These are phyloP conservation scores for Epinephelus fuscoguttatus DNA, from an alignment of 2,113 vertebrate species.

Conservation along the genomic window DNA sequence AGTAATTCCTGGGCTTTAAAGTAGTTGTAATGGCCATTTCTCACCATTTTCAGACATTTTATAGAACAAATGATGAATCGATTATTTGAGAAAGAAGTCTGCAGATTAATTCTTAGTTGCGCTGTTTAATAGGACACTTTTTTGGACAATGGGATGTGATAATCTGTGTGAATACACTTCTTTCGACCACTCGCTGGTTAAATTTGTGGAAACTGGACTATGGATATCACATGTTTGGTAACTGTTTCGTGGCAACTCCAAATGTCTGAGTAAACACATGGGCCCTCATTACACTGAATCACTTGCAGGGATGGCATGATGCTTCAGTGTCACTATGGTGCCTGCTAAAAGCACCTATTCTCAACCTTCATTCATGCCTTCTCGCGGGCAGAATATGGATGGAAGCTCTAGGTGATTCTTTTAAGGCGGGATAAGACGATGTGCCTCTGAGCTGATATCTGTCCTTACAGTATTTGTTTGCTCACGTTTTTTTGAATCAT, in stretches of 20 bases:
- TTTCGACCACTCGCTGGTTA: background rate
- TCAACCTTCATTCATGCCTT: background rate
- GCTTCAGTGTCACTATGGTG: background rate
- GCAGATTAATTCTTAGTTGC: background rate
- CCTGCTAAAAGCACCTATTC: background rate
- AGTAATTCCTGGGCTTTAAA: background rate
- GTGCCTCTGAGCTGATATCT: background rate
- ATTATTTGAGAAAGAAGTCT: background rate
- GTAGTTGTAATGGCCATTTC: background rate
- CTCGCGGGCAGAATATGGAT: background rate
- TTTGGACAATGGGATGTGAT: background rate
- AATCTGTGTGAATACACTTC: too few relatives aligned
- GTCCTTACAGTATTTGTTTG: background rate
- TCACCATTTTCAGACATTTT: background rate
- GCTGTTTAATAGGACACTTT: background rate
- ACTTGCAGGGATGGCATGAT: background rate
- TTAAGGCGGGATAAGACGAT: too few relatives aligned
- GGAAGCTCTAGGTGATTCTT: background rate
- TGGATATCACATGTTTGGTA: background rate
- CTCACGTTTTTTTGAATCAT: background rate
- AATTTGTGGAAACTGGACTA: background rate
- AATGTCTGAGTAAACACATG: conserved; percentile 8
- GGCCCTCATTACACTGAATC: background rate
- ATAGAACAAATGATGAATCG: too few relatives aligned
- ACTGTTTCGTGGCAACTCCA: background rate